Conservation (phyloP, 2,113 vertebrate species). For the Ctenomys sociabilis region DNA sequence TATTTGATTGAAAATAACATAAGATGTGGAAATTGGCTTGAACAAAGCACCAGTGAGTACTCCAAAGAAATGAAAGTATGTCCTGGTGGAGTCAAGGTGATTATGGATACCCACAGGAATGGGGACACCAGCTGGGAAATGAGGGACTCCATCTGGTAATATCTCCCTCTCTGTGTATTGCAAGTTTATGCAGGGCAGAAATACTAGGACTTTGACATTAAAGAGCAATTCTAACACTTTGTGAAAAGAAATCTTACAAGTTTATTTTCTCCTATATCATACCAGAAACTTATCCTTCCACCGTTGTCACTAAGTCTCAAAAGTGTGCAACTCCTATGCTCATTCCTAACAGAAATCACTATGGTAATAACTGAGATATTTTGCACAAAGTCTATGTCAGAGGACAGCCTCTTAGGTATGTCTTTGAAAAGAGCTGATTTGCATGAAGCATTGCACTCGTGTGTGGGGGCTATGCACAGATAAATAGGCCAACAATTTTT, state of each 20-base stretch:
- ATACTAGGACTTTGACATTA: background rate
- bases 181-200: background rate
- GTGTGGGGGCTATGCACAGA: background rate
- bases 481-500: background rate
- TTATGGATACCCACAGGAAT: background rate
- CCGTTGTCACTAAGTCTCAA: background rate
- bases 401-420: background rate
- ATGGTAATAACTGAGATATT: background rate
- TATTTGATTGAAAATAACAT: constrained; percentile 22
- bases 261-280: background rate
- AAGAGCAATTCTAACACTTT: background rate
- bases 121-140: background rate
- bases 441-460: background rate
- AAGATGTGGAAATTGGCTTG: constrained; percentile 1
- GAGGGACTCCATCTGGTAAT: background rate
- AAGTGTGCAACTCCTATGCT: background rate
- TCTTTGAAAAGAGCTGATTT: constrained; percentile 2
- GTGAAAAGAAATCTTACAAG: constrained; percentile 36
- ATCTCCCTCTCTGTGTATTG: background rate
- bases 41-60: constrained; percentile 19
- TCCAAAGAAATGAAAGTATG: background rate
- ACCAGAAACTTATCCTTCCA: background rate
- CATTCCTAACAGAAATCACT: background rate
- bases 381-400: background rate
- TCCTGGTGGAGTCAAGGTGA: background rate